phyloP scores from a whole-genome alignment of 2,113 vertebrate genomes.

The Microcebus murinus region DNA sequence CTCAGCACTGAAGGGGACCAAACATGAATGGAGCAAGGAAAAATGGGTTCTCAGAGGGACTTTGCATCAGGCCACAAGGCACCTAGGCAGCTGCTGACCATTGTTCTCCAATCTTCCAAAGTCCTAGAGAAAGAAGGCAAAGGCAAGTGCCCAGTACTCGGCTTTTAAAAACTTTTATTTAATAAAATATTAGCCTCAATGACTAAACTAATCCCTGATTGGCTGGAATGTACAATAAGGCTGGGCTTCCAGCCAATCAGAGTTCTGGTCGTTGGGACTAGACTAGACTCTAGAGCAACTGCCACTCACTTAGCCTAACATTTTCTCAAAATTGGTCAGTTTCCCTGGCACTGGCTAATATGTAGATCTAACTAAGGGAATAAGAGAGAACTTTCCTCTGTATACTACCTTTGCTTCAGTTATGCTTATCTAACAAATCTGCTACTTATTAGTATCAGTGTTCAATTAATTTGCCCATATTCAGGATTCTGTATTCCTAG shows the following conservation, averaged over 20 bases:
- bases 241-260: conserved; percentile 69
- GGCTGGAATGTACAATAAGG: conserved; percentile 58
- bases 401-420: background rate
- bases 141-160: conserved; percentile 50
- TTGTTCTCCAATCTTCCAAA: conserved; percentile 69
- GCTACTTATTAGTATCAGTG: background rate
- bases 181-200: conserved; percentile 21
- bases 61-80: background rate
- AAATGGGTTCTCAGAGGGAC: conserved; percentile 49
- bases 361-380: background rate
- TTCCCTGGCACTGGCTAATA: background rate
- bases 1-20: conserved; percentile 59
- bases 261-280: conserved; percentile 65
- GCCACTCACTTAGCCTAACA: conserved; percentile 22
- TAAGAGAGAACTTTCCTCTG: background rate
- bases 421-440: background rate
- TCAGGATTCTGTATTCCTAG: conserved; percentile 41
- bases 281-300: conserved; percentile 60
- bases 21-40: conserved; percentile 49
- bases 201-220: conserved; percentile 59
- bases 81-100: conserved; percentile 69
- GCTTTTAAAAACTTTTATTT: conserved; percentile 53
- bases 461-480: conserved; percentile 28
- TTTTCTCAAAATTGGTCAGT: conserved; percentile 64
- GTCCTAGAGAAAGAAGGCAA: conserved; percentile 62